A percentile compares a stretch with the other conserved stretches of the same genome.
Evolutionary conservation across 2,113 vertebrate species (phyloP).

Genomic region (Malurus melanocephalus): DNA sequence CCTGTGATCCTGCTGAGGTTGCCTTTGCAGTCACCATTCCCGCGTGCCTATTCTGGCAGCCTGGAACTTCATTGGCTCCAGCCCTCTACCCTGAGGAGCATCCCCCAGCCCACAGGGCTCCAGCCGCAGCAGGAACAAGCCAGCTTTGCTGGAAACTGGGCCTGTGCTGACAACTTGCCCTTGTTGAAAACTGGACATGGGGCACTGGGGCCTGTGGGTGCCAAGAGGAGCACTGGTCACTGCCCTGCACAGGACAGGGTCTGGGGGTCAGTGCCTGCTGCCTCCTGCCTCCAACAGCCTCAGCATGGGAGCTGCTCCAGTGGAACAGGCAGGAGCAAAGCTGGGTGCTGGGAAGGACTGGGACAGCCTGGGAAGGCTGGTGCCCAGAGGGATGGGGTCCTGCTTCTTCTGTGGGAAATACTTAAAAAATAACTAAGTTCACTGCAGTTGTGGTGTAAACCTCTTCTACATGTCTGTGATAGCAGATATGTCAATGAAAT

Average conservation of each 20-base stretch:
- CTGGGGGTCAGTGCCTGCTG: fast-evolving
- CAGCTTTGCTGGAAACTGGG: not conserved
- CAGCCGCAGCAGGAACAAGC: not conserved
- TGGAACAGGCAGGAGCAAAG: not conserved
- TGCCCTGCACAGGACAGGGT: not conserved
- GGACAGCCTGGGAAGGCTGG: not conserved
- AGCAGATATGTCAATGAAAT: not conserved
- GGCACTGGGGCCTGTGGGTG: fast-evolving
- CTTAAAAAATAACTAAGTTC: not conserved
- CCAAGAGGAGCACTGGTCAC: not conserved
- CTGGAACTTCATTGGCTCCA: not conserved
- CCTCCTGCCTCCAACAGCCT: not conserved
- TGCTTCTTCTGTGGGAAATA: not conserved
- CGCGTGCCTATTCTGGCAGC: fast-evolving
- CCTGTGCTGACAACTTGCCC: not conserved
- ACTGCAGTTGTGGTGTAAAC: not conserved
- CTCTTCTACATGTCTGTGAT: not conserved
- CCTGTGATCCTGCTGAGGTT: not conserved
- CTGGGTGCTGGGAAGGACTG: not conserved
- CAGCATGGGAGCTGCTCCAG: fast-evolving
- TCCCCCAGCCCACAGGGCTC: not conserved
- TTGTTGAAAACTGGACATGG: not conserved
- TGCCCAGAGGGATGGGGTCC: not conserved
- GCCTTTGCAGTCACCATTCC: not conserved
- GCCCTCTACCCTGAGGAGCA: not conserved